phyloP scores from a whole-genome alignment of 2,888 invertebrate species.

The Ischnus inquisitorius region DNA sequence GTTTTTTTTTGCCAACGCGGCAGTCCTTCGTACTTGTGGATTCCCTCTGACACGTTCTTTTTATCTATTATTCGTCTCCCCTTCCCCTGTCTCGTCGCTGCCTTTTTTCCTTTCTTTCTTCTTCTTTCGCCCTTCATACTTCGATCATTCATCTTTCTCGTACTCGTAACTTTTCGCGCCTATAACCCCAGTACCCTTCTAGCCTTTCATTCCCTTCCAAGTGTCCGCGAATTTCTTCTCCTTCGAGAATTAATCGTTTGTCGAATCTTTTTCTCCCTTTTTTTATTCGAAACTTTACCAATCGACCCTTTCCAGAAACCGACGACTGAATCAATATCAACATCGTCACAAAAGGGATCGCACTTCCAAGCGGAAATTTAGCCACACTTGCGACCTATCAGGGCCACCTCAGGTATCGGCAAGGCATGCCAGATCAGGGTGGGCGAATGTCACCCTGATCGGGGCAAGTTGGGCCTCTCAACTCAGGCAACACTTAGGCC shows the following conservation, averaged over 20 bases:
- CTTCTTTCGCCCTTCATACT: constrained; percentile 10
- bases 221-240: not conserved
- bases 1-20: constrained; percentile 62
- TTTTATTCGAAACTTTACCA: not conserved
- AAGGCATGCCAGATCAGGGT: no score
- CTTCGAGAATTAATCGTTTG: not conserved
- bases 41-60: constrained; percentile 8
- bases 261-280: no score
- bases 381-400: no score
- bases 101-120: not conserved
- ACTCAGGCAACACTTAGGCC: no score
- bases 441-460: no score
- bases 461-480: no score
- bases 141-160: constrained; percentile 6
- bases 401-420: no score
- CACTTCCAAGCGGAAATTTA: no score
- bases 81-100: constrained; percentile 5
- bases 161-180: constrained; percentile 2
- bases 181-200: constrained; percentile 1
- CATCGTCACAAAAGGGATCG: no score
- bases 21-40: constrained; percentile 33
- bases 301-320: no score
- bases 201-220: not conserved
- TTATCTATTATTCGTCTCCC: not conserved
- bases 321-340: no score